Conservation (phyloP, 2,888 invertebrate genomes). For the Clistopyga incitator region DNA sequence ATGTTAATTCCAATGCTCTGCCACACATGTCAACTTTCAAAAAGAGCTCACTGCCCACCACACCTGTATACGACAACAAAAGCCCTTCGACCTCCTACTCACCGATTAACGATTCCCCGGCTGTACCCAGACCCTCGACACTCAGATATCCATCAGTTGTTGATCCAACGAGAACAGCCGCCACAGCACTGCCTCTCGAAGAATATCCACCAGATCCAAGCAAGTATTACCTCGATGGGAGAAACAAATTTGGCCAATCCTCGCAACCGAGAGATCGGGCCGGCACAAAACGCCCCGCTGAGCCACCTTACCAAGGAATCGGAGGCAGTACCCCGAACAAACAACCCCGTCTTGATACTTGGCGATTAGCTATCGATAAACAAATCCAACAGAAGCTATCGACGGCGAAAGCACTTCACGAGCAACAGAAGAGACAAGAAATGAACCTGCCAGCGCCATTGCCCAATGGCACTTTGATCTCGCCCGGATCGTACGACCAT, state of each 20-base stretch:
- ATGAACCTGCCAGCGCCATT: constrained; percentile 73
- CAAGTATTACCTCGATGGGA: constrained; percentile 77
- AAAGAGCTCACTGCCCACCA: constrained; percentile 77
- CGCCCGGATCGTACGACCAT: constrained; percentile 75
- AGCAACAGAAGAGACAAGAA: constrained; percentile 78
- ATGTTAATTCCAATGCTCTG: constrained; percentile 73
- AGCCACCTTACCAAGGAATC: constrained; percentile 75
- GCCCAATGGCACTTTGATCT: constrained; percentile 76
- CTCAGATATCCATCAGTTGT: constrained; percentile 72
- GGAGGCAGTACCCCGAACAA: constrained; percentile 83
- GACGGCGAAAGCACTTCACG: constrained; percentile 73
- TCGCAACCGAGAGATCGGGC: constrained; percentile 74
- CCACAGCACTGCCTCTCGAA: constrained; percentile 72
- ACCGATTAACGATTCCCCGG: constrained; percentile 48
- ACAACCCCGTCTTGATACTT: constrained; percentile 85
- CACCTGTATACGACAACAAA: constrained; percentile 72
- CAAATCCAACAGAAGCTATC: constrained; percentile 86
- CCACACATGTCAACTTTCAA: constrained; percentile 81
- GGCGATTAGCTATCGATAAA: constrained; percentile 86
- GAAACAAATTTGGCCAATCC: constrained; percentile 69
- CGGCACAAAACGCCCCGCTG: constrained; percentile 81
- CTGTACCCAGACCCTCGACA: constrained; percentile 56
- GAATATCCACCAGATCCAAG: constrained; percentile 76
- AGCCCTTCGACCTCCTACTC: constrained; percentile 65
- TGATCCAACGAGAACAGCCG: constrained; percentile 72